Evolutionary conservation across 2,888 invertebrate genomes (phyloP).

Genomic region (Abscondita cerata): DNA sequence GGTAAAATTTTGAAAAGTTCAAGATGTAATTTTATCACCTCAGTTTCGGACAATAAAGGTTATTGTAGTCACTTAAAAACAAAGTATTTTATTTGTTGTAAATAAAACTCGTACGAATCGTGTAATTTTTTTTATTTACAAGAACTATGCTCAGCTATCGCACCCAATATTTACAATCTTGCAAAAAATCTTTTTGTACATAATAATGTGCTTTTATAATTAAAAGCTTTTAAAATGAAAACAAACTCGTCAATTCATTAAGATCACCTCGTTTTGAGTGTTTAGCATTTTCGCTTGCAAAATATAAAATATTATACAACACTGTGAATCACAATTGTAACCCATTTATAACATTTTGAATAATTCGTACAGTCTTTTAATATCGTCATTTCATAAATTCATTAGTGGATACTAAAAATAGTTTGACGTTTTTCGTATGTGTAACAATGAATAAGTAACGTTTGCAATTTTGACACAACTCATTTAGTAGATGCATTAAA

Average conservation of each 20-base stretch:
- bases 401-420: too few relatives aligned
- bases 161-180: constrained; percentile 10
- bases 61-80: too few relatives aligned
- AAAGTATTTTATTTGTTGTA: too few relatives aligned
- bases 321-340: not conserved
- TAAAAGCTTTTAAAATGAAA: constrained; percentile 4
- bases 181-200: constrained; percentile 7
- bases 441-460: not conserved
- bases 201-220: constrained; percentile 3
- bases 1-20: too few relatives aligned
- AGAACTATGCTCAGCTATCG: constrained; percentile 10
- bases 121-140: constrained; percentile 6
- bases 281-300: not conserved
- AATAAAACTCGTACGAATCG: too few relatives aligned
- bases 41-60: too few relatives aligned
- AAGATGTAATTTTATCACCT: too few relatives aligned
- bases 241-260: not conserved
- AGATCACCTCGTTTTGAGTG: too few relatives aligned
- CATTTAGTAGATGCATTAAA: not conserved
- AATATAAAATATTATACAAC: not conserved
- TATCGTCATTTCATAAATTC: too few relatives aligned
- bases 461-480: constrained; percentile 9
- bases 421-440: too few relatives aligned
- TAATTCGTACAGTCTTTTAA: not conserved
- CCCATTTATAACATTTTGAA: not conserved